A percentile compares a stretch with the other conserved stretches of the same genome.
Evolutionary conservation across 2,888 invertebrate species (phyloP).

Genomic region (Hirtodrosophila alboralis): DNA sequence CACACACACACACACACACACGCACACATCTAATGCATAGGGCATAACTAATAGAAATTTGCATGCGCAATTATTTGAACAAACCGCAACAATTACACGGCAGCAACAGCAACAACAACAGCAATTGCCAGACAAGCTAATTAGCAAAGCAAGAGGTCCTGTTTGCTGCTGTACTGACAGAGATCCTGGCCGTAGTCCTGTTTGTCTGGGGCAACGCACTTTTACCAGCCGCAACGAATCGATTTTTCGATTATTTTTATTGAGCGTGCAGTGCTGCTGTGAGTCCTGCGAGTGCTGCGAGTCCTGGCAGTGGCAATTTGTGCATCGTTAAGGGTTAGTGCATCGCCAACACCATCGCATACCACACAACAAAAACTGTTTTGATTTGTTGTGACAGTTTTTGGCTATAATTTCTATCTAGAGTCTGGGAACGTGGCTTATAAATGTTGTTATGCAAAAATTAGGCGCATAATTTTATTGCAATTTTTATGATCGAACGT

Average conservation of each 20-base stretch:
- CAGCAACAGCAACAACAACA: slow-evolving; percentile 27
- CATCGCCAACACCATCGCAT: slow-evolving; percentile 39
- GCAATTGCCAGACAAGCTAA: slow-evolving; percentile 66
- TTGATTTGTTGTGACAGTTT: slow-evolving; percentile 84
- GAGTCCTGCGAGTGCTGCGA: slow-evolving; percentile 11
- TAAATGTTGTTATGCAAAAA: slow-evolving; percentile 84
- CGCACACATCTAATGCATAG: slow-evolving; percentile 11
- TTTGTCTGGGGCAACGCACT: slow-evolving; percentile 15
- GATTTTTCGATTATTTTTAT: slow-evolving; percentile 81
- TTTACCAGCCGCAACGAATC: slow-evolving; percentile 72
- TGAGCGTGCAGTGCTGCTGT: slow-evolving; percentile 52
- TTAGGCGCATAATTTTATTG: slow-evolving; percentile 83
- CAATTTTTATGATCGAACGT: slow-evolving; percentile 80
- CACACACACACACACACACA: neutral
- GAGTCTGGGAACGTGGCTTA: slow-evolving; percentile 31
- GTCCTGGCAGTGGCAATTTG: slow-evolving; percentile 61
- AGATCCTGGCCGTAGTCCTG: slow-evolving; percentile 29
- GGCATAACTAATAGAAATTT: slow-evolving; percentile 74
- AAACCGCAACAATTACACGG: slow-evolving; percentile 76
- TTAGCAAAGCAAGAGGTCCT: slow-evolving; percentile 55
- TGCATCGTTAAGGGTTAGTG: slow-evolving; percentile 73
- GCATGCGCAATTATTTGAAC: slow-evolving; percentile 79
- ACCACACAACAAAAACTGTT: slow-evolving; percentile 62
- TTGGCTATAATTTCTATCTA: no score
- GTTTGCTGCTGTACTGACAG: no score